phyloP scores from a whole-genome alignment of 2,888 invertebrate genomes.

The Sycophila texana region DNA sequence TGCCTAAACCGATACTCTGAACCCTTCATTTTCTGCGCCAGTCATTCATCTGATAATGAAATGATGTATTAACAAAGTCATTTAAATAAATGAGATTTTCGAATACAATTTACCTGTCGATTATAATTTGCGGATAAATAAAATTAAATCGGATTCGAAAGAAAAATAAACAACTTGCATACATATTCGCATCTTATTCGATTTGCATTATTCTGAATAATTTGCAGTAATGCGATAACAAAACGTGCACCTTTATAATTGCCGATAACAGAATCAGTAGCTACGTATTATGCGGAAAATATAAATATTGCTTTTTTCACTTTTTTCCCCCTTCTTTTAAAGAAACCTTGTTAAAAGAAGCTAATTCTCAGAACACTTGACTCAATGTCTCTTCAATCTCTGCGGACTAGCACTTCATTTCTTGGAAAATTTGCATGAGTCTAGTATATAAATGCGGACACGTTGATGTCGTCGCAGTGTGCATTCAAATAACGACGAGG shows the following conservation, averaged over 20 bases:
- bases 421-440: slow-evolving; percentile 20
- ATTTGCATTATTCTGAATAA: too few relatives aligned
- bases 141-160: too few relatives aligned
- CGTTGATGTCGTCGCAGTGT: slow-evolving; percentile 2
- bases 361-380: slow-evolving; percentile 27
- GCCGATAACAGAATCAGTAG: too few relatives aligned
- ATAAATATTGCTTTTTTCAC: too few relatives aligned
- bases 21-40: slow-evolving; percentile 1
- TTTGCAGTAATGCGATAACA: too few relatives aligned
- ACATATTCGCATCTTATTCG: too few relatives aligned
- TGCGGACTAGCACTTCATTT: slow-evolving; percentile 34
- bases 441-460: neutral
- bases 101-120: neutral
- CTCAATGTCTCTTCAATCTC: slow-evolving; percentile 14
- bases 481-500: too few relatives aligned
- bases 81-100: neutral
- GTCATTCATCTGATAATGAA: neutral
- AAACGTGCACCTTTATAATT: too few relatives aligned
- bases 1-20: slow-evolving; percentile 3
- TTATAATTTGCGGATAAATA: too few relatives aligned
- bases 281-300: too few relatives aligned
- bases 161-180: too few relatives aligned
- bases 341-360: slow-evolving; percentile 12
- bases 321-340: neutral
- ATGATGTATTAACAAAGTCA: slow-evolving; percentile 1